Evolutionary conservation across 2,888 invertebrate species (phyloP).

Genomic region (Gisinianus flammeolus): DNA sequence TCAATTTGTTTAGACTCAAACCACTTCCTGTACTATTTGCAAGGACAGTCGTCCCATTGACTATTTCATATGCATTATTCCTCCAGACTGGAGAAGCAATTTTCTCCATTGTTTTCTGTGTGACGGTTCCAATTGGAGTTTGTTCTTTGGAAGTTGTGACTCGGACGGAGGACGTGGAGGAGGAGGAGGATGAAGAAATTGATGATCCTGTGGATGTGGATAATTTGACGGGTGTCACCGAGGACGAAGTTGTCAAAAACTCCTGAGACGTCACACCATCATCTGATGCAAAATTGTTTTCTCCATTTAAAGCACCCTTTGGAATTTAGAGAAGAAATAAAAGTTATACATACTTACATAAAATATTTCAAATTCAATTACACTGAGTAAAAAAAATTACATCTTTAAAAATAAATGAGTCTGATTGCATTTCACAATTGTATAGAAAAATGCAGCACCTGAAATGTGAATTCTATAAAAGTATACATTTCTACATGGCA

Average conservation of each 20-base stretch:
- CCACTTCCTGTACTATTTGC: too few relatives aligned
- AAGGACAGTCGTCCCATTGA: background rate
- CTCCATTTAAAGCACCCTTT: conserved; percentile 21
- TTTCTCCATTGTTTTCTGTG: background rate
- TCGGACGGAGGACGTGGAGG: conserved; percentile 21
- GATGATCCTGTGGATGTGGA: conserved; percentile 29
- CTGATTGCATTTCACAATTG: background rate
- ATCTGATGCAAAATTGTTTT: conserved; percentile 34
- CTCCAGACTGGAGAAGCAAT: conserved; percentile 35
- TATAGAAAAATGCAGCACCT: background rate
- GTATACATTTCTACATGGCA: too few relatives aligned
- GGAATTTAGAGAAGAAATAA: background rate
- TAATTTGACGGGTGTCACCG: conserved; percentile 54
- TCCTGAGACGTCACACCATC: conserved; percentile 56
- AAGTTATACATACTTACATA: background rate
- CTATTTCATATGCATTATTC: conserved; percentile 31
- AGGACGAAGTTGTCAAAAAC: conserved; percentile 53
- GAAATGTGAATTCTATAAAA: background rate
- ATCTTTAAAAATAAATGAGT: too few relatives aligned
- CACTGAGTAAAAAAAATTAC: background rate
- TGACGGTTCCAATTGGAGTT: background rate
- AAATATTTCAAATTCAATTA: background rate
- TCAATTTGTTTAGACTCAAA: background rate
- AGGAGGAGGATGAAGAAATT: conserved; percentile 19
- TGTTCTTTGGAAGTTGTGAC: conserved; percentile 20